phyloP scores from a whole-genome alignment of 2,888 invertebrate genomes.

The Myopa testacea region DNA sequence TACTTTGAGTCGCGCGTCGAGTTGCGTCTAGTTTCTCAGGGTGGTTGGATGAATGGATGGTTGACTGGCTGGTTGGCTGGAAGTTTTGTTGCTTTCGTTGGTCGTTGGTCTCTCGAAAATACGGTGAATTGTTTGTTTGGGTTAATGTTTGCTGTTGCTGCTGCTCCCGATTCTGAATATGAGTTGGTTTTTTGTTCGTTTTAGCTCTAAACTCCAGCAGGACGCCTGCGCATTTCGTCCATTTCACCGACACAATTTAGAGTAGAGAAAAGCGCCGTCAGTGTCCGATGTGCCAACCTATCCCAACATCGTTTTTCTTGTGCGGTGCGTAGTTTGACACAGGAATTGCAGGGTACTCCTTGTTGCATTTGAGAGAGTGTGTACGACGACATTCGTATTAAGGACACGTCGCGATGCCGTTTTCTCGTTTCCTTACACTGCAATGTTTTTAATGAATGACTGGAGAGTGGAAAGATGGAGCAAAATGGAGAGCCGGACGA shows the following conservation, averaged over 20 bases:
- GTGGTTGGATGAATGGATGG: constrained; percentile 5
- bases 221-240: background rate
- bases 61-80: background rate
- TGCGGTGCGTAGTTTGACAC: background rate
- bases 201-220: background rate
- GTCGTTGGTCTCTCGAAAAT: background rate
- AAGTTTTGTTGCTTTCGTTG: background rate
- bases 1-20: constrained; percentile 16
- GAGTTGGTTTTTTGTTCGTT: background rate
- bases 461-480: background rate
- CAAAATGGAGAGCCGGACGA: background rate
- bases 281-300: constrained; percentile 37
- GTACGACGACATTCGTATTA: background rate
- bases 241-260: constrained; percentile 16
- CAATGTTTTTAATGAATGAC: constrained; percentile 28
- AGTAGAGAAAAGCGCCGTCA: constrained; percentile 28
- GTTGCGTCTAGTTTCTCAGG: constrained; percentile 7
- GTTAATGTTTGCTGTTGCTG: constrained; percentile 17
- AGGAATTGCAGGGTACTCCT: background rate
- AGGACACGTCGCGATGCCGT: background rate
- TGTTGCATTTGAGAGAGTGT: constrained; percentile 9
- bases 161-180: background rate
- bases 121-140: constrained; percentile 33
- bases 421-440: background rate
- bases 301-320: constrained; percentile 41